Evolutionary conservation across 2,113 vertebrate genomes (phyloP).

Genomic region (Gymnocephalus cernua): DNA sequence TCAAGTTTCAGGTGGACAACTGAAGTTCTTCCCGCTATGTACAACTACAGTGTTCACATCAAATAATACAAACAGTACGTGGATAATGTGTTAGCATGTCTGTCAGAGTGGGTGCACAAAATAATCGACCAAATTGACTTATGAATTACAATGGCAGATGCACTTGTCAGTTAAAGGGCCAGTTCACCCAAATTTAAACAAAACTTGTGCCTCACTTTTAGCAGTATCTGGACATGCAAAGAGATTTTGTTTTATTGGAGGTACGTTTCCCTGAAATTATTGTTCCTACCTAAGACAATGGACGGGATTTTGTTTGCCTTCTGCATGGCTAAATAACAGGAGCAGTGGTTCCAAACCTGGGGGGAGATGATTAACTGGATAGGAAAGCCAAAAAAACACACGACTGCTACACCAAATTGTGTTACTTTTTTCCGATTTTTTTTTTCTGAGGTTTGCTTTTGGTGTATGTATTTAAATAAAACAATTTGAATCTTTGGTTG

Average conservation of each 20-base stretch:
- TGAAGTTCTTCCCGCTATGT: slow-evolving; percentile 25
- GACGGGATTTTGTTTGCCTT: neutral
- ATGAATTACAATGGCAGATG: neutral
- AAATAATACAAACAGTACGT: slow-evolving; percentile 10
- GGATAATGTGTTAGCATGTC: slow-evolving; percentile 3
- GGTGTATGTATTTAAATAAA: neutral
- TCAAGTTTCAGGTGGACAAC: slow-evolving; percentile 45
- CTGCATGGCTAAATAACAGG: neutral
- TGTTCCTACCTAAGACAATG: neutral
- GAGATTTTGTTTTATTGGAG: neutral
- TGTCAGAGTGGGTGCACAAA: slow-evolving; percentile 23
- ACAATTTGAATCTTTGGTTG: neutral
- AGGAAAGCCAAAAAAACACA: neutral
- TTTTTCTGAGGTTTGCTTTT: neutral
- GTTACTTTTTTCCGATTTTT: neutral
- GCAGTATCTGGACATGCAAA: neutral
- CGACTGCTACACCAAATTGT: neutral
- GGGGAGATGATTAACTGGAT: neutral
- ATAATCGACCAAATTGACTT: neutral
- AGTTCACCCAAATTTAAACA: neutral
- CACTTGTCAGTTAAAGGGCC: neutral
- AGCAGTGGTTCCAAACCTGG: neutral
- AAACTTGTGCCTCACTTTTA: no score
- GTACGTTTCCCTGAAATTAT: neutral
- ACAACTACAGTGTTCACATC: slow-evolving; percentile 33